Base-by-base conservation (phyloP, 2,888 invertebrate species). In the Pristionchus mayeri region DNA sequence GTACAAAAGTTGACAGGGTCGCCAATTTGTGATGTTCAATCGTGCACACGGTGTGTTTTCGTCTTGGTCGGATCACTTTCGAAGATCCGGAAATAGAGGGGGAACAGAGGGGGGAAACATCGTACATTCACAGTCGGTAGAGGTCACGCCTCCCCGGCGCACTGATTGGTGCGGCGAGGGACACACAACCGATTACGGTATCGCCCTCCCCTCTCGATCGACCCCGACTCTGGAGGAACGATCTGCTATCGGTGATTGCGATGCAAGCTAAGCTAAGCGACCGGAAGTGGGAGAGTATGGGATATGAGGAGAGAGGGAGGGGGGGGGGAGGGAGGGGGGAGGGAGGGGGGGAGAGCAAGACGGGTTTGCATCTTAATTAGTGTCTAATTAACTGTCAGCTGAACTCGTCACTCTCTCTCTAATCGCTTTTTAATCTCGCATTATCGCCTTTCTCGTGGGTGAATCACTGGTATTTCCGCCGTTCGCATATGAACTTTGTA, bases 351-450 rank as follows among this genome's bases (percentile, higher is more conserved):
- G 13, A 30, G n/a, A 24, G 75, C 13, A 76, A 50, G 50, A 76
- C 76, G 76, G 76, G 48, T 52, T 76, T 76, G 27, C 50, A 50
- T 44, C 71, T 40, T 71, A 71, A 71, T n/a, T n/a, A n/a, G n/a
- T n/a, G n/a, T n/a, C n/a, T n/a, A n/a, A n/a, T 71, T 71, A 71
- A 40, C 71, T 44, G 71, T 71, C 71, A 71, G 71, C 71, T 71
- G 71, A 71, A 71, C 71, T 71, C 40, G 44, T 71, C 71, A 40
- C n/a, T 30, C 24, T 71, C 71, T 18, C 67, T 71, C 40, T 63
- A 34, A 24, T 71, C 71, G 9, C 24, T n/a, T 44, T 18, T 71
- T 71, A 21, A 21, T 44, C 71, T n/a, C 40, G 24, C 40, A 40
- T 40, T 16, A 27, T 9, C 30, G 27, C 63, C 63, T 71, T 71